Evolutionary conservation across 92 coral and sea anemone species (phyloP).

Genomic region (Palythoa heliodiscus): DNA sequence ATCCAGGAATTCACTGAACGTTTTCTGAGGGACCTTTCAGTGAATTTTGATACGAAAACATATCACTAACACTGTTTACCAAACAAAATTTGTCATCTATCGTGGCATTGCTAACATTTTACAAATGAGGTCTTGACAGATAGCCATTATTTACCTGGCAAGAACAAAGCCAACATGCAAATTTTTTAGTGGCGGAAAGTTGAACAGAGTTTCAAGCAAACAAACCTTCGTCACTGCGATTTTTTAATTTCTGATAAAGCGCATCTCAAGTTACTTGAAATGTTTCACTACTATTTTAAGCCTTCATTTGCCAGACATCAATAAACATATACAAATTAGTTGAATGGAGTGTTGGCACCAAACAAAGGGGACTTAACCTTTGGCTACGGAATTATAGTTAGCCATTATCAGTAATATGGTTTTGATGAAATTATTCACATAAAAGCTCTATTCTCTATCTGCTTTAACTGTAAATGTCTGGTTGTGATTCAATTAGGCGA

Average conservation of each 20-base stretch:
- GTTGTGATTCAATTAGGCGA: constrained; percentile 77
- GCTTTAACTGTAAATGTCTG: constrained; percentile 62
- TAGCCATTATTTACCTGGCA: constrained; percentile 52
- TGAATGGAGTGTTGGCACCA: constrained; percentile 53
- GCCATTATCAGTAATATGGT: constrained; percentile 63
- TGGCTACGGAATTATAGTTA: constrained; percentile 57
- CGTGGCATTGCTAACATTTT: constrained; percentile 55
- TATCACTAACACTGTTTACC: constrained; percentile 57
- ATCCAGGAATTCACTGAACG: constrained; percentile 65
- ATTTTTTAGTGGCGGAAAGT: constrained; percentile 50
- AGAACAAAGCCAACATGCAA: constrained; percentile 92
- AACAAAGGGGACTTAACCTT: constrained; percentile 81
- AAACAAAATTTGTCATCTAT: constrained; percentile 56
- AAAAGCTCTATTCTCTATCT: constrained; percentile 56
- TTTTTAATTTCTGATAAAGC: background rate
- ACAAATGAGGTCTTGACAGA: constrained; percentile 48
- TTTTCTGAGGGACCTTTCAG: constrained; percentile 42
- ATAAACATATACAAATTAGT: constrained; percentile 70
- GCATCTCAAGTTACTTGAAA: constrained; percentile 18
- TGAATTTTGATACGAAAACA: constrained; percentile 64
- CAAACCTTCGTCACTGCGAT: constrained; percentile 7
- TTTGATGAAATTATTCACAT: constrained; percentile 71
- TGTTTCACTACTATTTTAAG: constrained; percentile 21
- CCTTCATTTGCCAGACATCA: constrained; percentile 43
- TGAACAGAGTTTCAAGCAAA: constrained; percentile 40